Base-by-base conservation (phyloP, 2,888 invertebrate species). In the Campoletis raptor region DNA sequence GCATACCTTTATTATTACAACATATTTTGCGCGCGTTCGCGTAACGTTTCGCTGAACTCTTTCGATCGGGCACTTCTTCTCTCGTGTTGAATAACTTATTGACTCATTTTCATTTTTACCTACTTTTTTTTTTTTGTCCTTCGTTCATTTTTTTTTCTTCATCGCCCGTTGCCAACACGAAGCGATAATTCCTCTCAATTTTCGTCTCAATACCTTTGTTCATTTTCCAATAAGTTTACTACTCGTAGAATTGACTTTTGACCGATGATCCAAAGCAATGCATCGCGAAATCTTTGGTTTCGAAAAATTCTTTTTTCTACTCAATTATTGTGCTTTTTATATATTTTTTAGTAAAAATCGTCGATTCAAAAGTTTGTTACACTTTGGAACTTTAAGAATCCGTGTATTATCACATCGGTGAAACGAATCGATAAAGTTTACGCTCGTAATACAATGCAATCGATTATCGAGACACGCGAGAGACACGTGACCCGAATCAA, bases 351-450 rank as follows among this genome's bases (percentile, higher is more conserved):
- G 5, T 64, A 15, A 18, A 36, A 42, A 18, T 21, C 24, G 24
- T 18, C 37, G 83, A 74, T 79, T 73, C 48, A 74, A 84, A 74
- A 82, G 82, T 70, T 82, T 69, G 76, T 48, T 30, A 30, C 40
- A 45, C 15, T n/a, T n/a, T 24, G 57, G 57, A 5, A 61, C 57
- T 48, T 70, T 45, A 0, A 18, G 69, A 15, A 15, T 7, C 15
- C 15, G 24, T 61, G 48, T 64, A 69, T 84, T 64, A 76, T 70
- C 69, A 61, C 61, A 18, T n/a, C 57, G 18, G 18, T 10, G 15
- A 40, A 24, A 15, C 57, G 64, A 74, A 74, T 84, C 84, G 80
- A 84, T 84, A 80, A 84, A 61, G 66, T 69, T 70, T 48, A 67
- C 78, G 72, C 24, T 40, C 69, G 69, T 64, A 61, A 61, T 61